Evolutionary conservation across 92 coral and sea anemone genomes (phyloP).

Genomic region (Siderastrea siderea): DNA sequence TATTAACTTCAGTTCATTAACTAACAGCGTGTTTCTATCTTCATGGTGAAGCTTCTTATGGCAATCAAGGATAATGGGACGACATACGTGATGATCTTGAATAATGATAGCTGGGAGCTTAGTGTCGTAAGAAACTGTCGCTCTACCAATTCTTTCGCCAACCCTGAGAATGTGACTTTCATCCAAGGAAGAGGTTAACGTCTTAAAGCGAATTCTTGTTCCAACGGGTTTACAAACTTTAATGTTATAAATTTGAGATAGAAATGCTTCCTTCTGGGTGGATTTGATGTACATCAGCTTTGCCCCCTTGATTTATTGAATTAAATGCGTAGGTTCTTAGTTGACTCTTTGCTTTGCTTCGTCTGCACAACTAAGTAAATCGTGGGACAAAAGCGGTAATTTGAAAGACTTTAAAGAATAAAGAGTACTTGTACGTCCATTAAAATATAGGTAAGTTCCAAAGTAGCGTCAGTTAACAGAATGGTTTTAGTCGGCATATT

Average conservation of each 20-base stretch:
- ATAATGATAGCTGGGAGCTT: slow-evolving; percentile 26
- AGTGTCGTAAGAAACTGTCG: slow-evolving; percentile 9
- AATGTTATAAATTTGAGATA: slow-evolving; percentile 15
- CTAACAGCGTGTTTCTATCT: slow-evolving; percentile 18
- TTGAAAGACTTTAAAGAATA: slow-evolving; percentile 12
- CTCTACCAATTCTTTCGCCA: slow-evolving; percentile 37
- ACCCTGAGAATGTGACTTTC: slow-evolving; percentile 36
- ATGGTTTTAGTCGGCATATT: not conserved
- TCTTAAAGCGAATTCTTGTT: slow-evolving; percentile 20
- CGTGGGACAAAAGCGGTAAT: slow-evolving; percentile 17
- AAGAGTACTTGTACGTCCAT: slow-evolving; percentile 19
- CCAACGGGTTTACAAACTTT: slow-evolving; percentile 2
- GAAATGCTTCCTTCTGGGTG: slow-evolving; percentile 23
- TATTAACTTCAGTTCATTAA: slow-evolving; percentile 28
- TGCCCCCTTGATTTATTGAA: slow-evolving; percentile 23
- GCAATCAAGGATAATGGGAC: slow-evolving; percentile 34
- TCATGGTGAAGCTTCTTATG: slow-evolving; percentile 34
- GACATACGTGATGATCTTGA: slow-evolving; percentile 29
- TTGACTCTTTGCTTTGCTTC: not conserved
- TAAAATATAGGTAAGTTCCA: not conserved
- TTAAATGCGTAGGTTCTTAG: not conserved
- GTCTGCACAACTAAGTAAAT: slow-evolving; percentile 4
- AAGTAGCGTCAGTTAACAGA: not conserved
- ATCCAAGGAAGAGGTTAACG: slow-evolving; percentile 43
- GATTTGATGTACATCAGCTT: slow-evolving; percentile 31